Percentiles rank a stretch among this genome's conserved stretches.
phyloP scores from a whole-genome alignment of 2,797 vertebrate genomes.

The Crotalus adamanteus region DNA sequence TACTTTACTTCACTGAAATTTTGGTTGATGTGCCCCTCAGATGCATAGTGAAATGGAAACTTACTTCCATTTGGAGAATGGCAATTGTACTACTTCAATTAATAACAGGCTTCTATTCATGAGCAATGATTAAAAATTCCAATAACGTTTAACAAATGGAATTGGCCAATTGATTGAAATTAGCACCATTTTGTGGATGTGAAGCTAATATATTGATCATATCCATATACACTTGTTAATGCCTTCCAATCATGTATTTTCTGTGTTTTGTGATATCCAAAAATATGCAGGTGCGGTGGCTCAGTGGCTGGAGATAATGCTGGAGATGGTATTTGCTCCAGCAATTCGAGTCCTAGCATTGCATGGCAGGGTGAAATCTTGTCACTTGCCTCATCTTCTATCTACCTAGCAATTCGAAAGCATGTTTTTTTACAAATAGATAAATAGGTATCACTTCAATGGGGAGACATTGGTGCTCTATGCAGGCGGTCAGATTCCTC shows the following conservation, averaged over 20 bases:
- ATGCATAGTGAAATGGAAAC: neutral
- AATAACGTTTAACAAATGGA: neutral
- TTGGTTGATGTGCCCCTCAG: neutral
- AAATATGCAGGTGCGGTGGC: neutral
- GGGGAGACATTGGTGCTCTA: neutral
- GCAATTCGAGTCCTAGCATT: neutral
- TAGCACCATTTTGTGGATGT: neutral
- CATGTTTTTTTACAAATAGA: neutral
- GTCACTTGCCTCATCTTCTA: neutral
- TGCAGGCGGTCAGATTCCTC: neutral
- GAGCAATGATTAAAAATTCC: neutral
- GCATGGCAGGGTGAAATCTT: neutral
- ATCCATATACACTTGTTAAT: neutral
- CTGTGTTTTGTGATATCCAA: neutral
- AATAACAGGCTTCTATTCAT: neutral
- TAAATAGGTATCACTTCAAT: neutral
- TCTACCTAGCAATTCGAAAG: neutral
- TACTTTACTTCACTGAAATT: neutral
- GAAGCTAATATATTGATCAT: neutral
- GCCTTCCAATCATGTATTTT: neutral
- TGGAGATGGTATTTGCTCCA: no score
- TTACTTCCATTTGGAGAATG: neutral
- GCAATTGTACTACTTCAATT: neutral
- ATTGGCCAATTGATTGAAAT: neutral
- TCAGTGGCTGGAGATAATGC: no score